Evolutionary conservation across 2,797 vertebrate genomes (phyloP), one percentile per base, ranked within the genome.

Genomic region (Pitangus sulphuratus): DNA sequence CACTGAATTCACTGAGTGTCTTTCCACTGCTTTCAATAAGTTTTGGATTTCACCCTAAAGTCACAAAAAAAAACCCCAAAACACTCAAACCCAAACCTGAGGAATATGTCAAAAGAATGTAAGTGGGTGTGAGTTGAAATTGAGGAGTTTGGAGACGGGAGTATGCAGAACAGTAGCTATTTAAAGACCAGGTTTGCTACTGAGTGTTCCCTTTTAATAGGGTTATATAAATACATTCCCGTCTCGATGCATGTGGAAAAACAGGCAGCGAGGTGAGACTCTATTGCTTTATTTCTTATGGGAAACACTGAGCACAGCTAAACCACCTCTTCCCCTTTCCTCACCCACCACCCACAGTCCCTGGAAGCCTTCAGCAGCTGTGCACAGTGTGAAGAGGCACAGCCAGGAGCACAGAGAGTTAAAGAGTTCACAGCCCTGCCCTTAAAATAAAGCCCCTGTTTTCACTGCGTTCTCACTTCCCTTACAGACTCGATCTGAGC

Each of bases 171-270:
- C 91, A 97, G 95, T 87, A 92, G 95, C 93, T 97, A 92, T 92
- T 95, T 95, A 94, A 95, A 96, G 95, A 72, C 50, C 11, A 16
- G 64, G 62, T 57, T 92, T 69, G 91, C 93, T 93, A 89, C 87
- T 15, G 75, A 94, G 62, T 54, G 80, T 91, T 95, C 82, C 70
- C 66, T 95, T 94, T 97, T 96, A 97, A 96, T 95, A 85, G 92
- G 97, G 96, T 97, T 97, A 97, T 97, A 97, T 95, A 97, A 97
- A 97, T 96, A 96, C 66, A 57, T 66, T 88, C 76, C 89, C 11
- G 12, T 70, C 89, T 95, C 93, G 62, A 95, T 89, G 78, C 78
- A 64, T 89, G 95, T 96, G 91, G 83, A 96, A 97, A 96, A 93
- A 95, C 68, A 83, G 83, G 84, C 77, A 89, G 70, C 31, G 94